phyloP scores from a whole-genome alignment of 1,140 invertebrate species.

The Antheraea pernyi region DNA sequence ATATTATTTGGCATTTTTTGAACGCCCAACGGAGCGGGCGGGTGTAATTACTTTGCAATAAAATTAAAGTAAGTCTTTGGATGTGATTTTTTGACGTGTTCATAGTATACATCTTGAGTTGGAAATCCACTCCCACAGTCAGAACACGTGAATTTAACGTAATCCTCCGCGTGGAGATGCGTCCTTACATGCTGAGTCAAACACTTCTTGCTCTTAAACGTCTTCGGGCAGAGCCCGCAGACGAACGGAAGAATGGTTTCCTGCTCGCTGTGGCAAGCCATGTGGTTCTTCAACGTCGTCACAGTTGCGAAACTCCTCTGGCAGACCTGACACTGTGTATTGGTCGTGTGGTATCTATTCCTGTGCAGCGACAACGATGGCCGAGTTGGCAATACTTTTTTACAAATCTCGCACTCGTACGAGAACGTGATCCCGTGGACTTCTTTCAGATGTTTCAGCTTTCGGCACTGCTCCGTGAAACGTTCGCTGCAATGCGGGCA shows the following conservation, averaged over 20 bases:
- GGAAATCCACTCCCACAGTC: slow-evolving; percentile 71
- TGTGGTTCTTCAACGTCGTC: slow-evolving; percentile 85
- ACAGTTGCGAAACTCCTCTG: slow-evolving; percentile 74
- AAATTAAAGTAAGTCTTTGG: slow-evolving; percentile 37
- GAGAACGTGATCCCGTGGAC: slow-evolving; percentile 51
- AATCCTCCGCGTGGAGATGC: slow-evolving; percentile 73
- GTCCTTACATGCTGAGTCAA: slow-evolving; percentile 83
- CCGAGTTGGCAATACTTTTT: slow-evolving; percentile 42
- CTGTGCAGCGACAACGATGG: slow-evolving; percentile 56
- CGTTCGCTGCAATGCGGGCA: slow-evolving; percentile 53
- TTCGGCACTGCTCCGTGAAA: slow-evolving; percentile 52
- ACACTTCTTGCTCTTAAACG: slow-evolving; percentile 83
- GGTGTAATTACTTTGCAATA: slow-evolving; percentile 20
- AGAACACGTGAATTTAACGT: slow-evolving; percentile 66
- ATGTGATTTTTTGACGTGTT: slow-evolving; percentile 54
- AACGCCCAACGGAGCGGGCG: too few relatives aligned
- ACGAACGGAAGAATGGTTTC: slow-evolving; percentile 62
- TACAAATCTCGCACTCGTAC: slow-evolving; percentile 49
- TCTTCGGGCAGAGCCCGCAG: slow-evolving; percentile 78
- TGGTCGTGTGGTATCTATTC: slow-evolving; percentile 74
- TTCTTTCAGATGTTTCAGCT: slow-evolving; percentile 54
- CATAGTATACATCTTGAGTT: slow-evolving; percentile 41
- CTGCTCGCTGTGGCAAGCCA: slow-evolving; percentile 83
- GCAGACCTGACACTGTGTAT: slow-evolving; percentile 74
- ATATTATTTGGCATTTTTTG: too few relatives aligned